Conservation (phyloP, 23 tunicate species). For the Trididemnum clinides region DNA sequence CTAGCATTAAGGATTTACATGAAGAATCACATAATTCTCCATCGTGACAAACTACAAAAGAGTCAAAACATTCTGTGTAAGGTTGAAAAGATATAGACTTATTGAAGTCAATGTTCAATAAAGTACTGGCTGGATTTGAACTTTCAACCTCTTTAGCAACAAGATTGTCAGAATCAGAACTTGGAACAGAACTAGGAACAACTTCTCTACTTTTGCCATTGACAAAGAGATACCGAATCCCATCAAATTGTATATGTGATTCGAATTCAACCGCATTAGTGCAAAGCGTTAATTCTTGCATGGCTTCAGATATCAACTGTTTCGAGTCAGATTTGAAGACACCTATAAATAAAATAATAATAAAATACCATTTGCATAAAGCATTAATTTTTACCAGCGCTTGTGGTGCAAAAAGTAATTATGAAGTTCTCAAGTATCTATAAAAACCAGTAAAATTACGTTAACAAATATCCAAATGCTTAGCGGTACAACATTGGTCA, state of each 20-base stretch:
- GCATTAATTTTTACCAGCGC: no score
- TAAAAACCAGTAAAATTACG: no score
- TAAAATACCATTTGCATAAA: no score
- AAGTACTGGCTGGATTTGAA: neutral
- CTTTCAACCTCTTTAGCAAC: neutral
- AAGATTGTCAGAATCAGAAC: constrained; percentile 8
- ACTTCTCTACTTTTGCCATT: neutral
- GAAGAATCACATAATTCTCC: neutral
- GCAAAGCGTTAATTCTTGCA: neutral
- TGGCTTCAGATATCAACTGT: neutral
- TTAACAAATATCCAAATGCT: no score
- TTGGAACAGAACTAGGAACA: constrained; percentile 16
- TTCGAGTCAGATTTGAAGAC: neutral
- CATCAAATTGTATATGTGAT: neutral
- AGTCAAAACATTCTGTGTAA: neutral
- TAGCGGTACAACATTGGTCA: no score
- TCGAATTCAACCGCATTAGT: neutral
- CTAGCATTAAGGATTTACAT: neutral
- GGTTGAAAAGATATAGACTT: neutral
- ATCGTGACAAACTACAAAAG: neutral
- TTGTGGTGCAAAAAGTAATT: no score
- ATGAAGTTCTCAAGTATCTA: no score
- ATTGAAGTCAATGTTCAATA: neutral
- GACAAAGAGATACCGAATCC: neutral
- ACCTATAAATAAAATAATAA: no score